Evolutionary conservation across 2,888 invertebrate species (phyloP).

Genomic region (Catocala fraxini): DNA sequence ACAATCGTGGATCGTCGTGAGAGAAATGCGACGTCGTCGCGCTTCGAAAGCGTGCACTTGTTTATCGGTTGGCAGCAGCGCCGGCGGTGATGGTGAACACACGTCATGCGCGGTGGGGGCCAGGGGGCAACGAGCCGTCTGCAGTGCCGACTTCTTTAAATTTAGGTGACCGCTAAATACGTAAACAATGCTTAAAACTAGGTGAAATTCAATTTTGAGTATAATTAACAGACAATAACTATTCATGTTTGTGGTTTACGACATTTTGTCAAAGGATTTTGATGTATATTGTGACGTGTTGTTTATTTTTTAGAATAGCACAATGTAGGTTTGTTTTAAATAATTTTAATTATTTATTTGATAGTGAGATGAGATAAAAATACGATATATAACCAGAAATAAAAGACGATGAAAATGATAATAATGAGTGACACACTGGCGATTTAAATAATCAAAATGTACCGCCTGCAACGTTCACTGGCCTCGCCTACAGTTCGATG

Average conservation of each 20-base stretch:
- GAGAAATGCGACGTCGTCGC: slow-evolving; percentile 65
- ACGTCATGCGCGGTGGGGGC: slow-evolving; percentile 72
- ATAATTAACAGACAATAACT: slow-evolving; percentile 12
- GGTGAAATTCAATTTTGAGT: slow-evolving; percentile 20
- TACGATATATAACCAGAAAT: too few species aligned
- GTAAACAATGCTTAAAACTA: slow-evolving; percentile 41
- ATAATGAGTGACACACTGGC: slow-evolving; percentile 1
- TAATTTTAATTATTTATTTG: neutral
- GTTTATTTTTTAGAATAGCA: slow-evolving; percentile 7
- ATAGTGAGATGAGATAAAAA: neutral
- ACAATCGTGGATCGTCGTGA: slow-evolving; percentile 51
- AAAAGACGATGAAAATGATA: neutral
- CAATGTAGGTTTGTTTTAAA: slow-evolving; percentile 3
- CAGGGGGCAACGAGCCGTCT: slow-evolving; percentile 72
- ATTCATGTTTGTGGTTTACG: slow-evolving; percentile 25
- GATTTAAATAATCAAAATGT: slow-evolving; percentile 44
- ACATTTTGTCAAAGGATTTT: slow-evolving; percentile 34
- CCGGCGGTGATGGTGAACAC: slow-evolving; percentile 50
- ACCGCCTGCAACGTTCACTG: slow-evolving; percentile 68
- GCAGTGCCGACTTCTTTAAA: slow-evolving; percentile 58
- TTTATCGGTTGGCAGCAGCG: slow-evolving; percentile 63
- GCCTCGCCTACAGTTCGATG: slow-evolving; percentile 80
- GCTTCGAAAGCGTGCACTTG: slow-evolving; percentile 72
- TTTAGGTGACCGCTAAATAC: slow-evolving; percentile 61
- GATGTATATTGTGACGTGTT: neutral